Conservation (phyloP, 2,888 invertebrate species). For the Latrodectus hesperus region DNA sequence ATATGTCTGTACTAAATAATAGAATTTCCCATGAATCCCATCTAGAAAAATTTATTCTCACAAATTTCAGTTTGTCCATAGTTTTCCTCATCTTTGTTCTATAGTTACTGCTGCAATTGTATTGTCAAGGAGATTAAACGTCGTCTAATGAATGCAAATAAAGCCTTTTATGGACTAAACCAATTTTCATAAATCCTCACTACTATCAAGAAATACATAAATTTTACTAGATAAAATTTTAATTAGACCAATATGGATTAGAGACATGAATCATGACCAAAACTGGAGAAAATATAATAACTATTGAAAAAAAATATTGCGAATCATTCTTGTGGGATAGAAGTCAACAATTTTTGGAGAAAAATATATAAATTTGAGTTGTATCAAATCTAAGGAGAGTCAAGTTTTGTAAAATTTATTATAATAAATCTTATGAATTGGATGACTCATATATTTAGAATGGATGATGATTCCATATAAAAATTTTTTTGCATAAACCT, state of each 20-base stretch:
- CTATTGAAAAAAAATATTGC: neutral
- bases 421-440: neutral
- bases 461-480: neutral
- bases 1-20: too few relatives aligned
- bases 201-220: neutral
- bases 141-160: neutral
- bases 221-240: neutral
- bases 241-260: neutral
- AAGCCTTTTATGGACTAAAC: neutral
- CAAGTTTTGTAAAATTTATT: neutral
- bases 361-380: neutral
- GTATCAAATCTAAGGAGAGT: too few relatives aligned
- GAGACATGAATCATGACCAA: neutral
- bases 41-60: neutral
- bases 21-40: neutral
- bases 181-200: neutral
- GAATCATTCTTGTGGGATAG: neutral
- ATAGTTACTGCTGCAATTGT: neutral
- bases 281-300: neutral
- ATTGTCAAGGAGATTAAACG: neutral
- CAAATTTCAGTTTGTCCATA: neutral
- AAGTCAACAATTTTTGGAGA: neutral
- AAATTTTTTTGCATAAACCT: too few relatives aligned
- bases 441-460: neutral
- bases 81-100: neutral